Percentiles rank a stretch among this genome's conserved stretches.
These are phyloP conservation scores for Synergus itoensis DNA, from an alignment of 2,888 invertebrate genomes.

Conservation along the genomic window DNA sequence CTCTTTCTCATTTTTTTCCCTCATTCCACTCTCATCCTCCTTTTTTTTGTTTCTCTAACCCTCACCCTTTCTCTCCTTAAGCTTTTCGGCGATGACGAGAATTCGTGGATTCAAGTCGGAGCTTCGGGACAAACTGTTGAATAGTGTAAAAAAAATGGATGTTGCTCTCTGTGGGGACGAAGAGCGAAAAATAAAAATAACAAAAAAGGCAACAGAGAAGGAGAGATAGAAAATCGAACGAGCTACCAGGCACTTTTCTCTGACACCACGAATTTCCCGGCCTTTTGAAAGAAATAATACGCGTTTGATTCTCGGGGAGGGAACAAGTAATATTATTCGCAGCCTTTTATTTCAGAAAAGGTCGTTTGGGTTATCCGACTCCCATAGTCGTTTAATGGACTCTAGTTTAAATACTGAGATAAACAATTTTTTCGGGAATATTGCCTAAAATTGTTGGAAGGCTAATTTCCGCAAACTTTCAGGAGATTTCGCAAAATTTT, in stretches of 20 bases:
- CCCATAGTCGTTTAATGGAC: conserved; percentile 7
- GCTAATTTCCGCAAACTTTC: too few species aligned
- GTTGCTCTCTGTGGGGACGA: conserved; percentile 45
- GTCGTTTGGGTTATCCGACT: conserved; percentile 2
- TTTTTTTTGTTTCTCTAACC: conserved; percentile 28
- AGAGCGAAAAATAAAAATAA: conserved; percentile 47
- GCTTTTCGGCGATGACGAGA: conserved; percentile 7
- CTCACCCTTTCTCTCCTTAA: conserved; percentile 29
- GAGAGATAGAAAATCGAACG: conserved; percentile 21
- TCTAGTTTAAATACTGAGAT: conserved; percentile 5
- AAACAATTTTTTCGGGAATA: too few species aligned
- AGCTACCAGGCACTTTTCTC: conserved; percentile 57
- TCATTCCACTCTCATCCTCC: conserved; percentile 2
- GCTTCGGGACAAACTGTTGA: conserved; percentile 65
- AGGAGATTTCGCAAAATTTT: too few species aligned
- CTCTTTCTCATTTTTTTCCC: conserved; percentile 30
- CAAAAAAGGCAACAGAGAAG: neutral
- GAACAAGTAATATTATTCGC: conserved; percentile 22
- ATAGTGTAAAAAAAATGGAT: conserved; percentile 55
- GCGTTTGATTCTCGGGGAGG: conserved; percentile 46
- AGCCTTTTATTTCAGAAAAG: conserved; percentile 15
- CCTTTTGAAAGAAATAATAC: conserved; percentile 50
- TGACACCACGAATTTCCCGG: conserved; percentile 52
- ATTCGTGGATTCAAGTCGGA: conserved; percentile 42
- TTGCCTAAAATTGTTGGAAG: too few species aligned